Percentiles rank a stretch among this genome's conserved stretches.
Conservation (phyloP, 2,888 invertebrate genomes). For the Nymphalis urticae region DNA sequence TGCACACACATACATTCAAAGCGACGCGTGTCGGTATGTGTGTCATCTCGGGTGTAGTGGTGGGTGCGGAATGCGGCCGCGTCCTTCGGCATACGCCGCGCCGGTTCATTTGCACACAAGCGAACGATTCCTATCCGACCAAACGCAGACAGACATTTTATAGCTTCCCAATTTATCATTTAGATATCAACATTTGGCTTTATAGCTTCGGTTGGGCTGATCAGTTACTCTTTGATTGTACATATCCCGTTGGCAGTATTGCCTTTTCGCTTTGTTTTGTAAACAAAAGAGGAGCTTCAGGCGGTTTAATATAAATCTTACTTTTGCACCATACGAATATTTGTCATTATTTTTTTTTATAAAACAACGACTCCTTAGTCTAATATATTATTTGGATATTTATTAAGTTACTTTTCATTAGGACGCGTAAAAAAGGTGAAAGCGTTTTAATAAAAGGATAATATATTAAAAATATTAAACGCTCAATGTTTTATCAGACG, state of each 20-base stretch:
- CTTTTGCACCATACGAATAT: constrained; percentile 9
- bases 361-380: background rate
- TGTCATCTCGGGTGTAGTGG: constrained; percentile 69
- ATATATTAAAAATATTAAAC: background rate
- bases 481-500: constrained; percentile 26
- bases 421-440: no score
- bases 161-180: constrained; percentile 70
- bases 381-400: no score
- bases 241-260: constrained; percentile 29
- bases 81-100: constrained; percentile 76
- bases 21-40: constrained; percentile 68
- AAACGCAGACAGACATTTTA: constrained; percentile 61
- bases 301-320: constrained; percentile 10
- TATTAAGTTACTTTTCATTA: no score
- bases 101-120: constrained; percentile 77
- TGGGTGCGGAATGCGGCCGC: constrained; percentile 78
- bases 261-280: constrained; percentile 26
- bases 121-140: constrained; percentile 55
- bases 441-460: background rate
- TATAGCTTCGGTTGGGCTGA: constrained; percentile 28
- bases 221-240: constrained; percentile 30
- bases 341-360: background rate
- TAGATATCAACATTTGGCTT: constrained; percentile 48
- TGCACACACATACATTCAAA: constrained; percentile 49
- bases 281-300: constrained; percentile 26